A percentile compares a stretch with the other conserved stretches of the same genome.
Evolutionary conservation across 2,797 vertebrate species (phyloP).

Genomic region (Characodon lateralis): DNA sequence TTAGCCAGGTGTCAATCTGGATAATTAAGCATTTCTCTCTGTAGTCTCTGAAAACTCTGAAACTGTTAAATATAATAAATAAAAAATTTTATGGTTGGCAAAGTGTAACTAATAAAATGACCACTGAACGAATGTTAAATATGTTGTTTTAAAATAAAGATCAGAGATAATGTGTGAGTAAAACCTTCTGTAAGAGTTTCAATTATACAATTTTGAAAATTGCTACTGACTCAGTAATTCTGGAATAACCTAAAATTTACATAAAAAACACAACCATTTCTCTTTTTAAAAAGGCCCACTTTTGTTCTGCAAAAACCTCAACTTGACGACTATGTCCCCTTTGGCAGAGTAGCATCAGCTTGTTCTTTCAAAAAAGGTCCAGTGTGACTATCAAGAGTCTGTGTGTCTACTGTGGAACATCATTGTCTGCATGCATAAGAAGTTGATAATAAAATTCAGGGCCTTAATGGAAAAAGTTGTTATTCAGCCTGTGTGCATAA

Average conservation of each 20-base stretch:
- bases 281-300: background rate
- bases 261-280: too few species aligned
- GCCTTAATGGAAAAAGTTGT: conserved; percentile 32
- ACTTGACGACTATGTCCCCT: background rate
- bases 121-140: too few species aligned
- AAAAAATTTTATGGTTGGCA: too few species aligned
- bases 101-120: too few species aligned
- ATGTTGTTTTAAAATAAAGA: too few species aligned
- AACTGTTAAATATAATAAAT: too few species aligned
- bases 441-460: conserved; percentile 48
- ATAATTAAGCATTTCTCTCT: too few species aligned
- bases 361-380: conserved; percentile 21
- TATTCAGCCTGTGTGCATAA: conserved; percentile 23
- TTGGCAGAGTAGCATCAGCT: conserved; percentile 10
- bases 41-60: too few species aligned
- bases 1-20: too few species aligned
- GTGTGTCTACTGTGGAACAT: conserved; percentile 17
- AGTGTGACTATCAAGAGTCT: conserved; percentile 16
- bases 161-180: too few species aligned
- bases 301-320: background rate
- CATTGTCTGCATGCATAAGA: conserved; percentile 44
- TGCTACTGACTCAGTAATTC: background rate
- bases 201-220: background rate
- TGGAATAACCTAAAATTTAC: background rate
- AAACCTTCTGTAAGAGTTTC: background rate